phyloP scores from a whole-genome alignment of 1,140 invertebrate species.

The Chymomyza costata region DNA sequence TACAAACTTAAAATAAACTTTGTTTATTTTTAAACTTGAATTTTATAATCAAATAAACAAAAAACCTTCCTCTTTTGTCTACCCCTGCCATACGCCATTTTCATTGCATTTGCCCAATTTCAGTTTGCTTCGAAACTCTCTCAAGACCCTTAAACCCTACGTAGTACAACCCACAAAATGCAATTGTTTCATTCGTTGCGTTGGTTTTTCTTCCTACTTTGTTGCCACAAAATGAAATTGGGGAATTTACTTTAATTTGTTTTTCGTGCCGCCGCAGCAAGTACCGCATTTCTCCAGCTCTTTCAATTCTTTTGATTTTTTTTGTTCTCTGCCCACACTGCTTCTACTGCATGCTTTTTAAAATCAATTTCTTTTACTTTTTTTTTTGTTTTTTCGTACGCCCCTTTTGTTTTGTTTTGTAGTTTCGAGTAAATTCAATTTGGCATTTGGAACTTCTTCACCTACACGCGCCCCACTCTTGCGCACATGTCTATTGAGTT shows the following conservation, averaged over 20 bases:
- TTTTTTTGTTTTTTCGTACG: slow-evolving; percentile 56
- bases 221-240: slow-evolving; percentile 67
- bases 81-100: background rate
- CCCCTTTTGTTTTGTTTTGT: slow-evolving; percentile 40
- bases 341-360: slow-evolving; percentile 45
- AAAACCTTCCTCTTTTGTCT: too few species aligned
- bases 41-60: too few species aligned
- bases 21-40: too few species aligned
- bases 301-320: background rate
- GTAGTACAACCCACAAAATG: slow-evolving; percentile 44
- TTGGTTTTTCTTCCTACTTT: slow-evolving; percentile 46
- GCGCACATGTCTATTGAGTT: too few species aligned
- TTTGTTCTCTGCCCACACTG: background rate
- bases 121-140: too few species aligned
- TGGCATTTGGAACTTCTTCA: slow-evolving; percentile 50
- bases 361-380: slow-evolving; percentile 73
- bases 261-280: slow-evolving; percentile 61
- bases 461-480: too few species aligned
- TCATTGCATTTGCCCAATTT: slow-evolving; percentile 8
- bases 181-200: slow-evolving; percentile 58
- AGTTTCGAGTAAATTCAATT: slow-evolving; percentile 67
- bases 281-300: slow-evolving; percentile 16
- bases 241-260: slow-evolving; percentile 72
- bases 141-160: too few species aligned
- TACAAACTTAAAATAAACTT: too few species aligned